Percentiles rank a stretch among this genome's conserved stretches.
These are phyloP conservation scores for Listronotus bonariensis DNA, from an alignment of 1,140 invertebrate genomes.

Conservation along the genomic window DNA sequence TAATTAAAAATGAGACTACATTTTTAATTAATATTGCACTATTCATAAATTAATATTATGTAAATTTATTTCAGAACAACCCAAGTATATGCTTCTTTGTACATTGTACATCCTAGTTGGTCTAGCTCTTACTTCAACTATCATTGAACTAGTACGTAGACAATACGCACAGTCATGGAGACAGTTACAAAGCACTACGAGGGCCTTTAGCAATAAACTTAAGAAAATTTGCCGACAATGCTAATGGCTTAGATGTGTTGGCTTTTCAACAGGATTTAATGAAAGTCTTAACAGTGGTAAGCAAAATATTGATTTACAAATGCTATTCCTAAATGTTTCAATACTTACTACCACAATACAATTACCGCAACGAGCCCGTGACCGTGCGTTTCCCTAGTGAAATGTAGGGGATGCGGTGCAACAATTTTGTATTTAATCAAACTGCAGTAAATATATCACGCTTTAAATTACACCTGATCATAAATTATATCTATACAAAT, in stretches of 20 bases:
- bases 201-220: constrained; percentile 80
- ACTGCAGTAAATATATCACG: too few relatives aligned
- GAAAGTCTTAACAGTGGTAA: constrained; percentile 67
- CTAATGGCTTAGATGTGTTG: constrained; percentile 70
- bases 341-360: too few relatives aligned
- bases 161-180: constrained; percentile 87
- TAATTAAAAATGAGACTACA: too few relatives aligned
- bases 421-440: too few relatives aligned
- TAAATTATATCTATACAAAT: too few relatives aligned
- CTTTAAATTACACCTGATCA: too few relatives aligned
- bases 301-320: constrained; percentile 39
- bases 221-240: constrained; percentile 73
- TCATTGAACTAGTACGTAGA: constrained; percentile 84
- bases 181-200: constrained; percentile 74
- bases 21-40: too few relatives aligned
- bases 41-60: too few relatives aligned
- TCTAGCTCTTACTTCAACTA: constrained; percentile 90
- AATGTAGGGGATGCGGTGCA: too few relatives aligned
- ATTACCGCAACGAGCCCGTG: too few relatives aligned
- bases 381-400: too few relatives aligned
- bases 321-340: too few relatives aligned
- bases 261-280: constrained; percentile 70
- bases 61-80: constrained; percentile 67
- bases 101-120: constrained; percentile 93
- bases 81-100: constrained; percentile 86